A percentile compares a stretch with the other conserved stretches of the same genome.
These are phyloP conservation scores for Crocuta crocuta DNA, from an alignment of 2,113 vertebrate species.

Conservation along the genomic window DNA sequence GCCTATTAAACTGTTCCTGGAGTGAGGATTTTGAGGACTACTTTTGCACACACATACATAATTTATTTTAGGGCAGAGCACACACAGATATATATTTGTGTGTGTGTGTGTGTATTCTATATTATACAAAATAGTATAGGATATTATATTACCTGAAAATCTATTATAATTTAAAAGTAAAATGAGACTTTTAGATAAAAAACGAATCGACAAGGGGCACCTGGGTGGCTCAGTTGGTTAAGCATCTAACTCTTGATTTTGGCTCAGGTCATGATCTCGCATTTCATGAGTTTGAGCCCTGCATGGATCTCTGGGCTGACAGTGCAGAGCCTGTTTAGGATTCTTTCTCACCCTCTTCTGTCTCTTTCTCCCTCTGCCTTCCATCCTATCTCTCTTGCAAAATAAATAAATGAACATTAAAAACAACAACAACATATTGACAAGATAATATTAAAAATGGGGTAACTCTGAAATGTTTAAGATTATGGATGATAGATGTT, in stretches of 20 bases:
- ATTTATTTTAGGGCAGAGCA: not conserved
- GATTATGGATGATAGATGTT: not conserved
- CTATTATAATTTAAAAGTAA: not conserved
- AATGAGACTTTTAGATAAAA: not conserved
- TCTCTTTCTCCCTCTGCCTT: too few relatives aligned
- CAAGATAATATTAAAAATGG: not conserved
- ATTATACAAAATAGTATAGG: not conserved
- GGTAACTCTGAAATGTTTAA: not conserved
- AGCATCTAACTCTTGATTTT: too few relatives aligned
- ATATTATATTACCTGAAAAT: not conserved
- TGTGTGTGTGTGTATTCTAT: not conserved
- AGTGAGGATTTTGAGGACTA: constrained; percentile 3
- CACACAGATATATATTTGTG: not conserved
- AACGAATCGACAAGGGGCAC: not conserved
- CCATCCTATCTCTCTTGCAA: too few relatives aligned
- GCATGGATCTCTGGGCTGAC: too few relatives aligned
- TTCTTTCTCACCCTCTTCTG: too few relatives aligned
- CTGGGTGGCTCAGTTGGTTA: too few relatives aligned
- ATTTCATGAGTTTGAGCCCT: too few relatives aligned
- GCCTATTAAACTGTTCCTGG: not conserved
- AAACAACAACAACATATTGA: not conserved
- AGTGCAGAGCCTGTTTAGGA: too few relatives aligned
- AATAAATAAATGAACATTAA: too few relatives aligned
- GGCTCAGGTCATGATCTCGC: too few relatives aligned
- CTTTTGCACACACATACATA: not conserved